Evolutionary conservation across 2,888 invertebrate genomes (phyloP).

Genomic region (Ophonus ardosiacus): DNA sequence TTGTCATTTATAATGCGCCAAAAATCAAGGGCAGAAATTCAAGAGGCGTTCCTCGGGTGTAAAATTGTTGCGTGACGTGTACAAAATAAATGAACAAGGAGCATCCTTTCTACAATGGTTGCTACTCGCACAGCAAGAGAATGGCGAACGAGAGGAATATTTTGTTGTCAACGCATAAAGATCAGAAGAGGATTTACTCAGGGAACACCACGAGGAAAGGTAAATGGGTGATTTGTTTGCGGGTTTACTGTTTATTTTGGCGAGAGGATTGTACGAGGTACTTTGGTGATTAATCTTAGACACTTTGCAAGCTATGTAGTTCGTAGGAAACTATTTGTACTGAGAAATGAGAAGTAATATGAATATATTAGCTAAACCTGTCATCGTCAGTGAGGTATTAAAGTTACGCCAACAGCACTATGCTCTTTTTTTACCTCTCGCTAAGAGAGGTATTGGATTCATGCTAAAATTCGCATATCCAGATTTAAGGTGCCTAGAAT

Average conservation of each 20-base stretch:
- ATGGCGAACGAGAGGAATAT: neutral
- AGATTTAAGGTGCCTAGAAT: no score
- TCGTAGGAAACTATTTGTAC: neutral
- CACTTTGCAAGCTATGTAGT: neutral
- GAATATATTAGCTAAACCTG: neutral
- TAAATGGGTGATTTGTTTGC: slow-evolving; percentile 35
- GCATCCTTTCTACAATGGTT: neutral
- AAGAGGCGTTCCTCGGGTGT: slow-evolving; percentile 13
- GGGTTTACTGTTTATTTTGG: slow-evolving; percentile 32
- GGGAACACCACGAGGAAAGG: neutral
- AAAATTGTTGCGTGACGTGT: slow-evolving; percentile 23
- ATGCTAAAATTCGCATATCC: no score
- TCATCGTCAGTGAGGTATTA: neutral
- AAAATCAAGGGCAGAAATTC: slow-evolving; percentile 32
- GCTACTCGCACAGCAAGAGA: neutral
- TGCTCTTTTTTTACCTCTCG: no score
- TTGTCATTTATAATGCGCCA: slow-evolving; percentile 10
- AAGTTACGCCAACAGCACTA: no score
- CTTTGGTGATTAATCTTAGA: slow-evolving; percentile 2
- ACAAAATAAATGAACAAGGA: slow-evolving; percentile 21
- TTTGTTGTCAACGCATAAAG: slow-evolving; percentile 44
- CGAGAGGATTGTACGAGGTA: slow-evolving; percentile 2
- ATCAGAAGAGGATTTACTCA: slow-evolving; percentile 17
- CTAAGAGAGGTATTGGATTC: no score
- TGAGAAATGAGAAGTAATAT: neutral